phyloP scores from a whole-genome alignment of 2,888 invertebrate species.

The Lottia gigantea region DNA sequence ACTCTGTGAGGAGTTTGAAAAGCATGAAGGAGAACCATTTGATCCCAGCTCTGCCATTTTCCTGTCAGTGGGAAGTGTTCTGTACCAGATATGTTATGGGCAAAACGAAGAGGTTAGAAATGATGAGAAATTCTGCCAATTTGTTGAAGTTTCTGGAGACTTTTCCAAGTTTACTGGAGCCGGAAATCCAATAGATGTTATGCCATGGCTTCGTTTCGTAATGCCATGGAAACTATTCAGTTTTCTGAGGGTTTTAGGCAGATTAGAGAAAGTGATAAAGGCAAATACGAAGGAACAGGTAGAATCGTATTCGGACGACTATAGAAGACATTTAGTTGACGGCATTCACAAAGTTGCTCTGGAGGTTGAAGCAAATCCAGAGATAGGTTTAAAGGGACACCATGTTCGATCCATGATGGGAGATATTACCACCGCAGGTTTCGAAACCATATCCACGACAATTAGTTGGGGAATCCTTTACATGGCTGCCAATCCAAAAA shows the following conservation, averaged over 20 bases:
- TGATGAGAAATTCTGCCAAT: constrained; percentile 15
- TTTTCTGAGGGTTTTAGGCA: constrained; percentile 16
- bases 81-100: constrained; percentile 29
- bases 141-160: constrained; percentile 4
- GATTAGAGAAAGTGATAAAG: background rate
- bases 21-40: constrained; percentile 11
- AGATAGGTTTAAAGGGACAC: background rate
- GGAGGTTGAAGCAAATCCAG: background rate
- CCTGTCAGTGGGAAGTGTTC: constrained; percentile 19
- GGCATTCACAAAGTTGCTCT: background rate
- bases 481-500: background rate
- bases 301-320: background rate
- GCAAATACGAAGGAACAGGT: background rate
- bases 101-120: constrained; percentile 16
- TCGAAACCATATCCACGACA: background rate
- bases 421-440: background rate
- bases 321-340: background rate
- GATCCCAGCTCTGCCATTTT: constrained; percentile 15
- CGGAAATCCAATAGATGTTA: constrained; percentile 36
- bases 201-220: constrained; percentile 34
- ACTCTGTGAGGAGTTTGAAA: background rate
- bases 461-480: background rate
- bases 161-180: constrained; percentile 22
- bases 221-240: constrained; percentile 22
- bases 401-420: background rate